phyloP scores from a whole-genome alignment of 2,888 invertebrate species.

The Thereva unica region DNA sequence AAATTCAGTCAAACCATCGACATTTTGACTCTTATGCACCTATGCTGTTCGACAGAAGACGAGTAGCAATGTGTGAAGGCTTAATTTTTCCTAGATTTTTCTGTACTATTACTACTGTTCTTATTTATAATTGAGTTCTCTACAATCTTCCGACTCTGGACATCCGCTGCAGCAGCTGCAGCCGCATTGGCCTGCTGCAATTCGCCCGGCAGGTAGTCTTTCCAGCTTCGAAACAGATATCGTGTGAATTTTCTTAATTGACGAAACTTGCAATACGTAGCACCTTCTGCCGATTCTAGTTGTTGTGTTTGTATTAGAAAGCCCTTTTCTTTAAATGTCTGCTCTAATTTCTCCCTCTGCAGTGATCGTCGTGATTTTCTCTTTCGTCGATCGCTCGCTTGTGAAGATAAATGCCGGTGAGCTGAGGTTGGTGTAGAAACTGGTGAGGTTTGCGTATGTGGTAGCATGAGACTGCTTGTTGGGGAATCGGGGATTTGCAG shows the following conservation, averaged over 20 bases:
- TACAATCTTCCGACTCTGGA: conserved; percentile 6
- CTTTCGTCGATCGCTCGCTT: conserved; percentile 60
- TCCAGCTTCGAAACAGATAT: conserved; percentile 90
- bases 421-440: conserved; percentile 18
- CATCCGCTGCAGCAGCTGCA: conserved; percentile 44
- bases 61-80: not conserved
- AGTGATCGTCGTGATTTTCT: conserved; percentile 80
- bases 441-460: conserved; percentile 39
- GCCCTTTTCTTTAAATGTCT: conserved; percentile 90
- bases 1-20: too few relatives aligned
- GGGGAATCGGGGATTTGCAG: conserved; percentile 54
- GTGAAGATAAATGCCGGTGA: not conserved
- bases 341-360: conserved; percentile 84
- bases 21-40: too few relatives aligned
- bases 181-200: conserved; percentile 55
- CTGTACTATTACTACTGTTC: not conserved
- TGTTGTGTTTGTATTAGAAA: conserved; percentile 93
- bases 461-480: conserved; percentile 48
- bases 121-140: conserved; percentile 3
- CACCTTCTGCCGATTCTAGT: conserved; percentile 88
- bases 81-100: conserved; percentile 28
- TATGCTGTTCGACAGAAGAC: too few relatives aligned
- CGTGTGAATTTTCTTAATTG: conserved; percentile 89
- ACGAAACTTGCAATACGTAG: conserved; percentile 91
- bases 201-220: conserved; percentile 85